phyloP scores from a whole-genome alignment of 2,797 vertebrate genomes.

The Liasis olivaceus region DNA sequence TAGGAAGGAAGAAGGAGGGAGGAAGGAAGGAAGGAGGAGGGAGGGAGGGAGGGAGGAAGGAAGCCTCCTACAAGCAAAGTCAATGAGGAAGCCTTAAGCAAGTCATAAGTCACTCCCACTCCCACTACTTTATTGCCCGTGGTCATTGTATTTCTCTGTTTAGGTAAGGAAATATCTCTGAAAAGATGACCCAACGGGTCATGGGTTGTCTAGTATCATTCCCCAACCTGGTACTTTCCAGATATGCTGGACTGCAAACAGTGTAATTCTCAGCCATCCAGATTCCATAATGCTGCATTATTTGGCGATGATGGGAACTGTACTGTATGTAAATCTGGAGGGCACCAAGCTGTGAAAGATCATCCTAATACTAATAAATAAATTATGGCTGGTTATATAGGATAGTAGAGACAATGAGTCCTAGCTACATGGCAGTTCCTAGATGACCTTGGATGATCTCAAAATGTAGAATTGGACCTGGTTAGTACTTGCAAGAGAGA shows the following conservation, averaged over 20 bases:
- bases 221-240: background rate
- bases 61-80: too few relatives aligned
- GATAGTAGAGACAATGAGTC: background rate
- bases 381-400: background rate
- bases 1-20: too few relatives aligned
- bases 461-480: background rate
- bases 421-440: background rate
- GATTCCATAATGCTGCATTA: background rate
- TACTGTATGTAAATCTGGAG: background rate
- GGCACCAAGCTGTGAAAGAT: background rate
- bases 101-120: too few relatives aligned
- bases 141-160: too few relatives aligned
- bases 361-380: background rate
- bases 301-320: background rate
- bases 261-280: background rate
- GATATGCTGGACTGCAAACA: background rate
- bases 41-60: too few relatives aligned
- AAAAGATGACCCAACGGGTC: too few relatives aligned
- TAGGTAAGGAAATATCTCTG: too few relatives aligned
- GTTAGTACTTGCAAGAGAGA: background rate
- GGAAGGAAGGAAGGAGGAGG: too few relatives aligned
- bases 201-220: too few relatives aligned
- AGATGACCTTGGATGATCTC: background rate
- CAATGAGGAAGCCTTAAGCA: too few relatives aligned
- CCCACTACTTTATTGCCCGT: too few relatives aligned